A percentile compares a stretch with the other conserved stretches of the same genome.
phyloP scores from a whole-genome alignment of 2,888 invertebrate species.

The Slavum lentiscoides region DNA sequence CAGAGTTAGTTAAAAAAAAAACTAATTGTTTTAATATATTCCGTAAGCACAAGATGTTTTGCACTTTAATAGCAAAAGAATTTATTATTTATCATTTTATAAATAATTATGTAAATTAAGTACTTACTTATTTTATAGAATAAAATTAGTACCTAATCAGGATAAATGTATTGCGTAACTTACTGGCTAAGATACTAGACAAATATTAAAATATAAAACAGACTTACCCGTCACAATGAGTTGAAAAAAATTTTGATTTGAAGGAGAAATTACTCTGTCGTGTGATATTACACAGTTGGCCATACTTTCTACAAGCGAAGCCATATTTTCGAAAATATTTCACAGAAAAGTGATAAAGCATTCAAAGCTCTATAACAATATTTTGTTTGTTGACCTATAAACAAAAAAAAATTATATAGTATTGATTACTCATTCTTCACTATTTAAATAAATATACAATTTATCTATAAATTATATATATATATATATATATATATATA shows the following conservation, averaged over 20 bases:
- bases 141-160: no score
- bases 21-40: no score
- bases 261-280: constrained; percentile 28
- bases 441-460: no score
- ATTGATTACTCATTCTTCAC: no score
- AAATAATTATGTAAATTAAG: no score
- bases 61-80: no score
- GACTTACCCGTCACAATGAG: constrained; percentile 70
- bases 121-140: no score
- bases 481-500: no score
- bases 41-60: no score
- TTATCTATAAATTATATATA: no score
- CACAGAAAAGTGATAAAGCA: neutral
- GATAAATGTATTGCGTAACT: neutral
- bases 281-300: constrained; percentile 11
- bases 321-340: constrained; percentile 10
- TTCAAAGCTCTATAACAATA: neutral
- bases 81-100: no score
- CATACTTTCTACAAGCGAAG: constrained; percentile 27
- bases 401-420: neutral
- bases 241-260: constrained; percentile 64
- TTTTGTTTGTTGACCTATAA: neutral
- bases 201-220: neutral
- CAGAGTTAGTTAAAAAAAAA: no score
- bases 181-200: neutral